Percentiles rank a stretch among this genome's conserved stretches.
These are phyloP conservation scores for Thumatha senex DNA, from an alignment of 2,888 invertebrate species.

Conservation along the genomic window DNA sequence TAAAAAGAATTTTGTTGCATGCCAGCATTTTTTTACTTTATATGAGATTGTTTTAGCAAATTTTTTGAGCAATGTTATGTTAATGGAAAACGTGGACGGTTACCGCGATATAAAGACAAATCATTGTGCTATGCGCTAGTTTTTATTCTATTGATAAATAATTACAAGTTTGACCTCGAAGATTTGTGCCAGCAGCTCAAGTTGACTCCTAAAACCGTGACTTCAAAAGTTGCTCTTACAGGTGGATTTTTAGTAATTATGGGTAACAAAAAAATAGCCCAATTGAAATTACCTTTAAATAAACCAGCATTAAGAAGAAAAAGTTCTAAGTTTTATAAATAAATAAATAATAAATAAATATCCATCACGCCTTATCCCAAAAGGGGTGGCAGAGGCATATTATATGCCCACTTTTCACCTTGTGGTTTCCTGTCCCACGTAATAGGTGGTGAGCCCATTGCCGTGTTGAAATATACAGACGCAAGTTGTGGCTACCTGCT, in stretches of 20 bases:
- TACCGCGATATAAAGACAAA: slow-evolving; percentile 64
- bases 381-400: too few species aligned
- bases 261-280: slow-evolving; percentile 52
- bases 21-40: slow-evolving; percentile 54
- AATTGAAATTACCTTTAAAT: slow-evolving; percentile 52
- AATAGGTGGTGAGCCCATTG: too few species aligned
- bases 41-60: slow-evolving; percentile 57
- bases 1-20: slow-evolving; percentile 53
- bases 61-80: slow-evolving; percentile 43
- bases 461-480: too few species aligned
- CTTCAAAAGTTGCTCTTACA: slow-evolving; percentile 54
- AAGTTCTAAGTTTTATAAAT: slow-evolving; percentile 56
- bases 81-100: slow-evolving; percentile 49
- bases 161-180: slow-evolving; percentile 60
- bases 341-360: too few species aligned
- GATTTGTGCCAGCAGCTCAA: slow-evolving; percentile 55
- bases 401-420: too few species aligned
- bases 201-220: slow-evolving; percentile 46
- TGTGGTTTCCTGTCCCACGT: too few species aligned
- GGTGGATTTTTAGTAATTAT: slow-evolving; percentile 52
- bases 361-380: too few species aligned
- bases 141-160: slow-evolving; percentile 61
- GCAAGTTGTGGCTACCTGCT: too few species aligned
- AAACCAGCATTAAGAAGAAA: slow-evolving; percentile 48
- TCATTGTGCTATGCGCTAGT: slow-evolving; percentile 66